phyloP scores from a whole-genome alignment of 2,113 vertebrate genomes.

The Ophthalmolycus amberensis region DNA sequence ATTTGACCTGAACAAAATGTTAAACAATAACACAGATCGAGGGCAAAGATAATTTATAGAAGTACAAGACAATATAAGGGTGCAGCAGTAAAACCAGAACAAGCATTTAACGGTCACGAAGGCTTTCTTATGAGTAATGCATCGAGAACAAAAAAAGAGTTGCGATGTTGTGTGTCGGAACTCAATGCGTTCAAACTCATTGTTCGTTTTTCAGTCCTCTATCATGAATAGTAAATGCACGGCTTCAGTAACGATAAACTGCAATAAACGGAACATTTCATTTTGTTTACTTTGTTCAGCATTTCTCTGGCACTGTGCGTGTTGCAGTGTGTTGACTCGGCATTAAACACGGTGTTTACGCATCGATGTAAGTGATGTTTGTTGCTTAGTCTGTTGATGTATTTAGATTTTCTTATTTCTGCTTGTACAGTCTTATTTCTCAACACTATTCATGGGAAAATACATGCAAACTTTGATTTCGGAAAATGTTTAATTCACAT shows the following conservation, averaged over 20 bases:
- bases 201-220: not conserved
- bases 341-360: not conserved
- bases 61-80: not conserved
- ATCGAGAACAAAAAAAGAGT: not conserved
- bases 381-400: not conserved
- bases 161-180: not conserved
- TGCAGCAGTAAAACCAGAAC: constrained; percentile 2
- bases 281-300: not conserved
- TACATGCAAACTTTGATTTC: too few species aligned
- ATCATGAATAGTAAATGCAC: not conserved
- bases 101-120: not conserved
- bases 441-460: not conserved
- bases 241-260: not conserved
- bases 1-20: not conserved
- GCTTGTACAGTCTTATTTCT: not conserved
- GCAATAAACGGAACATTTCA: not conserved
- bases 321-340: not conserved
- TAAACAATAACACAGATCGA: not conserved
- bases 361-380: not conserved
- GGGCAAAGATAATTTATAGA: not conserved
- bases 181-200: not conserved
- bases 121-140: not conserved
- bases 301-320: not conserved
- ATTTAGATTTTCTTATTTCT: not conserved
- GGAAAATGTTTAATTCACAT: not conserved